A percentile compares a stretch with the other conserved stretches of the same genome.
Evolutionary conservation across 2,113 vertebrate genomes (phyloP).

Genomic region (Corydoras maculifer): DNA sequence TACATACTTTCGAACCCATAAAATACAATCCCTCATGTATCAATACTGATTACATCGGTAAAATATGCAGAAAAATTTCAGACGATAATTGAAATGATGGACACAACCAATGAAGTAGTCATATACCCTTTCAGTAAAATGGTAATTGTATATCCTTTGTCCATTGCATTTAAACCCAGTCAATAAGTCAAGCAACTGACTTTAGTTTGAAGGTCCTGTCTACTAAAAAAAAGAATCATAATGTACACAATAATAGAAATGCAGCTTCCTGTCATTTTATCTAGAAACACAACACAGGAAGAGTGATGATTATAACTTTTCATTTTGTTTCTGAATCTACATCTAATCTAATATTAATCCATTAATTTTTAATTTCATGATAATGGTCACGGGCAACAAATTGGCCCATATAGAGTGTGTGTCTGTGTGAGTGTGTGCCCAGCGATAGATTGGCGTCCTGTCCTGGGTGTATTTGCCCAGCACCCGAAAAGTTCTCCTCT

Average conservation of each 20-base stretch:
- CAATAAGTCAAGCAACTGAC: conserved; percentile 55
- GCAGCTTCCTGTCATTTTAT: conserved; percentile 39
- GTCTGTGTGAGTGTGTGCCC: too few relatives aligned
- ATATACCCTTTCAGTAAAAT: conserved; percentile 57
- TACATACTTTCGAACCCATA: conserved; percentile 24
- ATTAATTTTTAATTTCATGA: neutral
- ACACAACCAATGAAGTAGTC: conserved; percentile 30
- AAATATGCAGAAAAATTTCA: conserved; percentile 34
- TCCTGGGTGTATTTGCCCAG: too few relatives aligned
- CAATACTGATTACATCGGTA: conserved; percentile 28
- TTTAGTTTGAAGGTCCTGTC: neutral
- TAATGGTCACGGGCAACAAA: too few relatives aligned
- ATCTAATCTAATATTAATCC: neutral
- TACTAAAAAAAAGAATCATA: conserved; percentile 45
- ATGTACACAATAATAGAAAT: conserved; percentile 57
- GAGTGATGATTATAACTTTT: neutral
- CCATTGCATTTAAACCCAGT: conserved; percentile 55
- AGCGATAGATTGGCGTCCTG: too few relatives aligned
- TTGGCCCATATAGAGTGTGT: too few relatives aligned
- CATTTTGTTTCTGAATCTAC: neutral
- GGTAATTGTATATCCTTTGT: conserved; percentile 57
- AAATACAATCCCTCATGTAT: conserved; percentile 25
- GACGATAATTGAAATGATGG: conserved; percentile 52
- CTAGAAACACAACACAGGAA: conserved; percentile 35
- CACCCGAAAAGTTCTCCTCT: too few relatives aligned